Base-by-base conservation (phyloP, 2,113 vertebrate genomes). In the Oreochromis tanganicae region DNA sequence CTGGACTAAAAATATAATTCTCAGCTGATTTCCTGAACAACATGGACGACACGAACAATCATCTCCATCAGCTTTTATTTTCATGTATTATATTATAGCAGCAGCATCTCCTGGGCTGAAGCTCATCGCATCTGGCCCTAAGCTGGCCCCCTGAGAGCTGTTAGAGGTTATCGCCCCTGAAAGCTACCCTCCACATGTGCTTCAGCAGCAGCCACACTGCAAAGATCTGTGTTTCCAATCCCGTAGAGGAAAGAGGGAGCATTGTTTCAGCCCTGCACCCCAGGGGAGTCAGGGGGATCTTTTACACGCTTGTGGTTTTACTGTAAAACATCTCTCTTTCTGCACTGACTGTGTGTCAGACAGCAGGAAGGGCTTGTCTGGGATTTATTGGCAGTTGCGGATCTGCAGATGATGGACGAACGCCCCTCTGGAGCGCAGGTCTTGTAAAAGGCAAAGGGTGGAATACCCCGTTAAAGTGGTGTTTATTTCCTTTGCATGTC, bases 251-350 rank as follows among this genome's bases (percentile, higher is more conserved):
- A 93, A 91, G 86, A 95, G 83, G 89, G 83, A 56, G 88, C 83
- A 91, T 88, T 89, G 93, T 93, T 94, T 86, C 61, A 85, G 85
- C 71, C 82, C n/a, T 21, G 55, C 48, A 19, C 84, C 92, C 90
- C 79, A 6, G 82, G 86, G 91, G 91, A 92, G 85, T n/a, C 56
- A 3, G 5, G 54, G 68, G 71, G 88, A 94, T 93, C 91, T 92
- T 93, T 95, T 93, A 95, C 92, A 94, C 10, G 83, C 34, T 87
- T 91, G 91, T 85, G 92, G 93, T 93, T 93, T 95, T 87, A 88
- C 92, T 93, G 94, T 95, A 93, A 95, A 93, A 94, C 94, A 92
- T 94, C 90, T 90, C 85, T 87, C 85, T 93, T 90, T 90, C 93
- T 86, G 86, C 34, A 1, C 87, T 14, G 81, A 85, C 88, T 80